Conservation (phyloP, 2,797 vertebrate genomes). For the Mormyrus proboscirostris region DNA sequence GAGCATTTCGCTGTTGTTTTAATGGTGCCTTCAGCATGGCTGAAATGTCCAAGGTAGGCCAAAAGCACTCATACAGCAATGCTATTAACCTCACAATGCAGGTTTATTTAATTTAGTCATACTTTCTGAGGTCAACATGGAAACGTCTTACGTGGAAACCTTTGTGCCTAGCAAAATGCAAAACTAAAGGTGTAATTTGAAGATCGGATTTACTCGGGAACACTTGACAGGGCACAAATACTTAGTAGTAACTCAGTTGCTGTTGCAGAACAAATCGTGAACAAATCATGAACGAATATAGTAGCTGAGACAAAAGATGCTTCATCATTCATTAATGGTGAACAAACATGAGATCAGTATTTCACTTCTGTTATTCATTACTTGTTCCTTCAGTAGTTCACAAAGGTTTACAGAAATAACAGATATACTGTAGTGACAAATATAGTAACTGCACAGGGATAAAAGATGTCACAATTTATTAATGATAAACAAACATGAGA, state of each 20-base stretch:
- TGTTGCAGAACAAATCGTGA: neutral
- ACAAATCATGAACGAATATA: neutral
- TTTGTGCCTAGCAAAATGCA: neutral
- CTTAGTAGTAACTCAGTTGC: neutral
- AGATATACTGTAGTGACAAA: neutral
- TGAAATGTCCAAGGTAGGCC: neutral
- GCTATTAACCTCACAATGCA: slow-evolving; percentile 3
- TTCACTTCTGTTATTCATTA: neutral
- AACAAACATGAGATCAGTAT: neutral
- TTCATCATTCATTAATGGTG: neutral
- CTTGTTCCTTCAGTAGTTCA: neutral
- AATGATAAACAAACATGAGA: neutral
- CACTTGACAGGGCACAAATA: neutral
- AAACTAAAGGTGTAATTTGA: neutral
- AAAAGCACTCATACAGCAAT: neutral
- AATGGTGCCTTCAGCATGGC: neutral
- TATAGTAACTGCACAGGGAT: neutral
- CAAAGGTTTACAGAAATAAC: neutral
- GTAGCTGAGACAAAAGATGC: neutral
- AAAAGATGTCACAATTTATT: neutral
- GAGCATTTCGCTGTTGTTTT: neutral
- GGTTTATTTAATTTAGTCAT: neutral
- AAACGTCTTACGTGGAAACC: neutral
- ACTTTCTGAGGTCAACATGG: neutral
- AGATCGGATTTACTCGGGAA: neutral